Evolutionary conservation across 2,888 invertebrate species (phyloP), one percentile per base, ranked within the genome.

Genomic region (Heliconius ismenius): DNA sequence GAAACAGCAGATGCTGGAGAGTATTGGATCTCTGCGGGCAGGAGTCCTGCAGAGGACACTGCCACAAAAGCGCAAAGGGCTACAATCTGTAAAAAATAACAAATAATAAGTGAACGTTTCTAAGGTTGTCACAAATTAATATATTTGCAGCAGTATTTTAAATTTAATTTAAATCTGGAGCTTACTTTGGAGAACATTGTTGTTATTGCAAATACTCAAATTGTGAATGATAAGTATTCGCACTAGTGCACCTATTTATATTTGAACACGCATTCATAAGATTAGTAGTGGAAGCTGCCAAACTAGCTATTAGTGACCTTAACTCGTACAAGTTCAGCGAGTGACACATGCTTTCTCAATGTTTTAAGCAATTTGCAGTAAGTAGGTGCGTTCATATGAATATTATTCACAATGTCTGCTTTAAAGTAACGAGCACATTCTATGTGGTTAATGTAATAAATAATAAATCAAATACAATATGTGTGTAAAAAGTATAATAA

Each of bases 11-110:
- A 76, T 10, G 88, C 88, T 7, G 85, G 80, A n/a, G 87, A 87
- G 83, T 88, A 88, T 82, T 90, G 89, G 86, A 74, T 94, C 72
- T 79, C 92, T 74, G 79, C 92, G 15, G 87, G 80, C 79, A 88
- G 49, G 83, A 84, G 81, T 85, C 88, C 70, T 81, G 88, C 81
- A 80, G 86, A 79, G 79, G 83, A 82, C 65, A 82, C 83, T 24
- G 86, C 87, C 81, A 87, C 85, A 32, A 87, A 78, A 65, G 86
- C 86, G 78, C 84, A 87, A 26, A 88, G 80, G 62, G 80, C 73
- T 77, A 84, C 81, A 26, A 84, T 75, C 87, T 87, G 79, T 10
- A 77, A 77, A 77, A 79, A 75, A 72, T 21, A 58, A 36, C 3
- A 21, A 54, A 68, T 58, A 68, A 74, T 60, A 62, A 28, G 24